A percentile compares a stretch with the other conserved stretches of the same genome.
phyloP scores from a whole-genome alignment of 2,113 vertebrate species.

The Lycaon pictus region DNA sequence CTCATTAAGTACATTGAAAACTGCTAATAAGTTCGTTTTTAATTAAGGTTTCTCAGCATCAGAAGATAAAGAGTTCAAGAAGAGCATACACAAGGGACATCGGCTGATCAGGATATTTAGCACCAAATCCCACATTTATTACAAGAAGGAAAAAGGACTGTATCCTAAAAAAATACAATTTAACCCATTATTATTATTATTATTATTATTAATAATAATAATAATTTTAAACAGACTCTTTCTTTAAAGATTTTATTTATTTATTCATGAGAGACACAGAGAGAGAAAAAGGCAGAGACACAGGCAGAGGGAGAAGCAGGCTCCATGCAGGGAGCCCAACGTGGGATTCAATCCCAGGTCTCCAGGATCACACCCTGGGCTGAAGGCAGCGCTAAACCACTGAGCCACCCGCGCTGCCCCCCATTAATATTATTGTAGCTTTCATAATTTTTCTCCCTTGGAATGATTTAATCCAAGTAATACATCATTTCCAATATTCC shows the following conservation, averaged over 20 bases:
- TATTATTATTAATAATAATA: background rate
- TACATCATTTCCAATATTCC: background rate
- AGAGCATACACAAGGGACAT: background rate
- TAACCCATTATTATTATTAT: background rate
- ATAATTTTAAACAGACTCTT: too few relatives aligned
- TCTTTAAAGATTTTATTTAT: too few relatives aligned
- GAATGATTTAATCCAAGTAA: background rate
- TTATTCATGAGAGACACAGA: too few relatives aligned
- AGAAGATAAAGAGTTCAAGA: slow-evolving; percentile 54
- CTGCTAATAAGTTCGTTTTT: slow-evolving; percentile 60
- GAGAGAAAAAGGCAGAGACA: too few relatives aligned
- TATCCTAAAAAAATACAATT: background rate
- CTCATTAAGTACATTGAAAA: slow-evolving; percentile 59
- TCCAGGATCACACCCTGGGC: too few relatives aligned
- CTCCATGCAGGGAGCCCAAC: too few relatives aligned
- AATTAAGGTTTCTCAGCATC: slow-evolving; percentile 64
- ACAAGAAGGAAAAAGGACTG: background rate
- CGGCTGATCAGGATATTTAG: slow-evolving; percentile 44
- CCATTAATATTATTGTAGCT: background rate
- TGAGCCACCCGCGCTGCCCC: too few relatives aligned
- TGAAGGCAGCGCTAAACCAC: too few relatives aligned
- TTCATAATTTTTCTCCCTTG: background rate
- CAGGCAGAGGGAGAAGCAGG: too few relatives aligned
- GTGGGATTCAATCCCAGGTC: too few relatives aligned
- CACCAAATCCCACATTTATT: slow-evolving; percentile 26